Evolutionary conservation across 2,797 vertebrate genomes (phyloP).

Genomic region (Hipposideros larvatus): DNA sequence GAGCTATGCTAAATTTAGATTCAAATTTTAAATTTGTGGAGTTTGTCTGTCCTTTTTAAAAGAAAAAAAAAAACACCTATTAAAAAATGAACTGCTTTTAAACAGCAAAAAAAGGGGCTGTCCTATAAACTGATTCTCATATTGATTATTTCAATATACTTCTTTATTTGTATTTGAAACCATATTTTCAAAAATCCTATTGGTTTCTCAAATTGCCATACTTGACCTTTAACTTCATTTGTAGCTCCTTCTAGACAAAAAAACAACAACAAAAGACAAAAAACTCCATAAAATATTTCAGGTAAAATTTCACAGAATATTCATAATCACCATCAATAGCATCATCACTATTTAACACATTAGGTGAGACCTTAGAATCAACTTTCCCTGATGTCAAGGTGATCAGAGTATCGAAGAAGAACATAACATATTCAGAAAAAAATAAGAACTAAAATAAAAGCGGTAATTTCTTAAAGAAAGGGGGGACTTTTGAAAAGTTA

Average conservation of each 20-base stretch:
- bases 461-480: not conserved
- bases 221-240: not conserved
- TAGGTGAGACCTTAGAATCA: not conserved
- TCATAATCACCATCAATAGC: not conserved
- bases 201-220: not conserved
- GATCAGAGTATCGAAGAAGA: not conserved
- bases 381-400: not conserved
- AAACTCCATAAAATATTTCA: not conserved
- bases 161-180: slow-evolving; percentile 38
- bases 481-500: not conserved
- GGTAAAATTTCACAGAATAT: not conserved
- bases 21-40: slow-evolving; percentile 26
- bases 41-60: not conserved
- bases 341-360: not conserved
- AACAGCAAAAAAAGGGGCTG: not conserved
- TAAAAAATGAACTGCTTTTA: slow-evolving; percentile 7
- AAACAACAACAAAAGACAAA: too few species aligned
- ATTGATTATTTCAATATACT: not conserved
- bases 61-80: not conserved
- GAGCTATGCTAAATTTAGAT: slow-evolving; percentile 44
- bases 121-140: not conserved
- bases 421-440: not conserved
- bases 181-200: slow-evolving; percentile 19
- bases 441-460: not conserved
- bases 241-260: not conserved